These are phyloP conservation scores for Pycnonotus jocosus DNA, from an alignment of 2,113 vertebrate species.

Conservation along the genomic window DNA sequence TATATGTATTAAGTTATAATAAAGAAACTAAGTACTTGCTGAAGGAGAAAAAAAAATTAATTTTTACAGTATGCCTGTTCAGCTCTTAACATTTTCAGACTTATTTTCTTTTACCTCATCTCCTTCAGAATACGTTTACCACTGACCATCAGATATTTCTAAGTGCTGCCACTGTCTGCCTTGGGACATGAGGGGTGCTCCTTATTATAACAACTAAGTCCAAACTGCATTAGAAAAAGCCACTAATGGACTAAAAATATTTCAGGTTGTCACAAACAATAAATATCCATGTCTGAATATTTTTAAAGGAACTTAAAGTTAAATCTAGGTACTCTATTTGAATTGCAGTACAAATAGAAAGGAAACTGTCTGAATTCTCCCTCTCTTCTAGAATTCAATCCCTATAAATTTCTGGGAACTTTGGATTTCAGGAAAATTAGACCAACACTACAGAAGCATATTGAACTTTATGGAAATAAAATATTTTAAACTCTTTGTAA, in stretches of 20 bases:
- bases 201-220: not conserved
- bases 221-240: not conserved
- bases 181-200: not conserved
- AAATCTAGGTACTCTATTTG: not conserved
- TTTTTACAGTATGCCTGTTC: not conserved
- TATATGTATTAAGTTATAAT: not conserved
- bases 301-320: conserved; percentile 20
- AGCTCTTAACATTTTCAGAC: not conserved
- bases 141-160: not conserved
- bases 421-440: not conserved
- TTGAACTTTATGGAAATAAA: not conserved
- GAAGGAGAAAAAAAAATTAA: not conserved
- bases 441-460: not conserved
- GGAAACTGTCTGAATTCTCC: not conserved
- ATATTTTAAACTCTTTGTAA: not conserved
- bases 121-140: not conserved
- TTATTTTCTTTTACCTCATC: not conserved
- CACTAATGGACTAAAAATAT: not conserved
- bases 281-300: not conserved
- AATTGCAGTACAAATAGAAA: not conserved
- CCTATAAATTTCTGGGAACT: not conserved
- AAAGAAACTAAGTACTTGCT: not conserved
- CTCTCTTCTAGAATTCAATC: not conserved
- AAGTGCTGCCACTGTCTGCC: not conserved
- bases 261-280: not conserved